Conservation (phyloP, 2,113 vertebrate species). For the Scytalopus superciliaris region DNA sequence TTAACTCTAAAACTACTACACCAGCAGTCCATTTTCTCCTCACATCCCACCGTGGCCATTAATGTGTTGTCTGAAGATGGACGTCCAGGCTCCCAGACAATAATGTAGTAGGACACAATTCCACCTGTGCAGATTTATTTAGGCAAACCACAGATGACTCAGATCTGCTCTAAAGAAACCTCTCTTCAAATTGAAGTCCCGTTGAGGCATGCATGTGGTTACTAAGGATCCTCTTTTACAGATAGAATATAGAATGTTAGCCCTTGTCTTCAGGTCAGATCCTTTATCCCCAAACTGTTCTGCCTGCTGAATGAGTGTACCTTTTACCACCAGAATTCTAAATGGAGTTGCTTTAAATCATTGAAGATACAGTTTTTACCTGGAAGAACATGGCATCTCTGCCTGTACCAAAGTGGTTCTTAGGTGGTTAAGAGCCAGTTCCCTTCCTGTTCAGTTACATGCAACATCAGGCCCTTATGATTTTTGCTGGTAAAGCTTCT, state of each 20-base stretch:
- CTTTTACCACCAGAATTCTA: not conserved
- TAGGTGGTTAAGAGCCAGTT: not conserved
- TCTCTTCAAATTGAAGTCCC: not conserved
- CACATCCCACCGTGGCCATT: not conserved
- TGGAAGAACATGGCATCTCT: not conserved
- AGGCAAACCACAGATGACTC: slow-evolving; percentile 9
- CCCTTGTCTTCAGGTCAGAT: not conserved
- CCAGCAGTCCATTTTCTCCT: not conserved
- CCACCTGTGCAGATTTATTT: not conserved
- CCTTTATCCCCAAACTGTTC: not conserved
- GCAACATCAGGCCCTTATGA: not conserved
- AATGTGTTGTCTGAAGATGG: not conserved
- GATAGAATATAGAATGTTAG: not conserved
- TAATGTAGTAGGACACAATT: not conserved
- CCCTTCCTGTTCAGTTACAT: not conserved
- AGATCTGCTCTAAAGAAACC: slow-evolving; percentile 4
- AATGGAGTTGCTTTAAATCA: not conserved
- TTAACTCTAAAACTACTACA: not conserved
- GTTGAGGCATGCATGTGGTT: slow-evolving; percentile 1
- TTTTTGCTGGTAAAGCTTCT: not conserved
- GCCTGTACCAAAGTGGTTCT: not conserved
- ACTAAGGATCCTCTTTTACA: not conserved
- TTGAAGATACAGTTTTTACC: not conserved
- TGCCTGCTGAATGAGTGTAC: not conserved
- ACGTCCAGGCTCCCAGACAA: not conserved